A percentile compares a stretch with the other conserved stretches of the same genome.
These are phyloP conservation scores for Anthoscopus minutus DNA, from an alignment of 2,113 vertebrate genomes.

Conservation along the genomic window DNA sequence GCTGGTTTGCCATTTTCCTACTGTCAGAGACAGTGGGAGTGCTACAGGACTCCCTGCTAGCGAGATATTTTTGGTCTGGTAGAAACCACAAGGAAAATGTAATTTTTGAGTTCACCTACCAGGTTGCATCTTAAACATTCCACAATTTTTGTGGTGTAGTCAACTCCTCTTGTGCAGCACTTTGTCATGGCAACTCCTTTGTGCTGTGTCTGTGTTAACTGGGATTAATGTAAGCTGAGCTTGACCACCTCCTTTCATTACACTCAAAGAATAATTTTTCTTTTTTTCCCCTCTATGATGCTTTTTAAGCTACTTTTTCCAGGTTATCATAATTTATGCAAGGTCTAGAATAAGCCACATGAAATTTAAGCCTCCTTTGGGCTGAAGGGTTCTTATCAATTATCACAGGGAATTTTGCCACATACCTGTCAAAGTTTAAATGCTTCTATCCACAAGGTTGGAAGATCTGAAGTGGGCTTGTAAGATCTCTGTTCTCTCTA, in stretches of 20 bases:
- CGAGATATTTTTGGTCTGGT: not conserved
- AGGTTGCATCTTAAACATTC: not conserved
- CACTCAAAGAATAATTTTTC: not conserved
- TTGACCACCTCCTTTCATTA: not conserved
- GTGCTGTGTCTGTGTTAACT: not conserved
- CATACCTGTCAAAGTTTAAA: not conserved
- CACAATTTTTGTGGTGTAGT: not conserved
- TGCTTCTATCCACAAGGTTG: not conserved
- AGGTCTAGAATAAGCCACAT: not conserved
- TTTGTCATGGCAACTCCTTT: not conserved
- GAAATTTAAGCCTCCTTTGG: not conserved
- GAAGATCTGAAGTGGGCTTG: not conserved
- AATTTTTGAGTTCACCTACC: not conserved
- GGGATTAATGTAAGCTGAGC: not conserved
- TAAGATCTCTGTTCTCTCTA: not conserved
- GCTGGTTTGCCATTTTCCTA: not conserved
- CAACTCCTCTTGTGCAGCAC: not conserved
- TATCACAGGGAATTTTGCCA: not conserved
- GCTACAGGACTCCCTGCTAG: not conserved
- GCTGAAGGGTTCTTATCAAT: not conserved
- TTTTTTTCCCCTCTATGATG: not conserved
- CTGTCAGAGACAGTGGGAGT: not conserved
- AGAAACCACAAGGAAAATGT: not conserved
- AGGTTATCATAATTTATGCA: not conserved
- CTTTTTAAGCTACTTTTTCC: not conserved